Evolutionary conservation across 1,140 invertebrate species (phyloP).

Genomic region (Magallana ariakensis): DNA sequence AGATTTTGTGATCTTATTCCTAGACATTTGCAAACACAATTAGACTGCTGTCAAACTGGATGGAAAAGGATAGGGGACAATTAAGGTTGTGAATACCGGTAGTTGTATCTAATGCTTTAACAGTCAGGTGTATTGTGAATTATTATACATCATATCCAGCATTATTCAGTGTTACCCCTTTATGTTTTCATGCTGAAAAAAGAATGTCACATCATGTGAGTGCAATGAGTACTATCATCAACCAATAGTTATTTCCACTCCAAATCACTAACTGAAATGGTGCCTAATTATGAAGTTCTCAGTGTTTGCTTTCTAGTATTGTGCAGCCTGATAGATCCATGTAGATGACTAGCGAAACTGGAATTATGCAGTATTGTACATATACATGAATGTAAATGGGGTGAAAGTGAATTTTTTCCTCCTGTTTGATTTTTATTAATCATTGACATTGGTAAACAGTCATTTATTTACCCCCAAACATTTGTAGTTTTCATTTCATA

Average conservation of each 20-base stretch:
- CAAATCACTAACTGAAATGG: neutral
- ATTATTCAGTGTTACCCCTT: conserved; percentile 11
- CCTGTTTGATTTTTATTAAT: neutral
- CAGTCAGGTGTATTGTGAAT: neutral
- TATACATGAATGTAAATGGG: conserved; percentile 12
- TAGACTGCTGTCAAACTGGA: too few relatives aligned
- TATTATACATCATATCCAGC: neutral
- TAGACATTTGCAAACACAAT: neutral
- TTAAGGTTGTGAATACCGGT: conserved; percentile 13
- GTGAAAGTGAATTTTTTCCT: conserved; percentile 15
- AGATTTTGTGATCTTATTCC: neutral
- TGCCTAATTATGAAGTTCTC: neutral
- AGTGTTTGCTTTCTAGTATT: neutral
- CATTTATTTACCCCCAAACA: neutral
- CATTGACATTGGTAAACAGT: conserved; percentile 14
- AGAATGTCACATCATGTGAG: neutral
- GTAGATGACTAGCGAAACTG: neutral
- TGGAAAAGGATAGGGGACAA: neutral
- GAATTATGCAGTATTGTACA: conserved; percentile 3
- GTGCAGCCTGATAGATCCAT: neutral
- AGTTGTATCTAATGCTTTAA: conserved; percentile 8
- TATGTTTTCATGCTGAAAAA: neutral
- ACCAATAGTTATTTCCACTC: neutral
- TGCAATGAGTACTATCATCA: conserved; percentile 10
- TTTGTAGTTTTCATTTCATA: neutral